Percentiles rank a stretch among this genome's conserved stretches.
Conservation (phyloP, 2,113 vertebrate genomes). For the Nipponia nippon region DNA sequence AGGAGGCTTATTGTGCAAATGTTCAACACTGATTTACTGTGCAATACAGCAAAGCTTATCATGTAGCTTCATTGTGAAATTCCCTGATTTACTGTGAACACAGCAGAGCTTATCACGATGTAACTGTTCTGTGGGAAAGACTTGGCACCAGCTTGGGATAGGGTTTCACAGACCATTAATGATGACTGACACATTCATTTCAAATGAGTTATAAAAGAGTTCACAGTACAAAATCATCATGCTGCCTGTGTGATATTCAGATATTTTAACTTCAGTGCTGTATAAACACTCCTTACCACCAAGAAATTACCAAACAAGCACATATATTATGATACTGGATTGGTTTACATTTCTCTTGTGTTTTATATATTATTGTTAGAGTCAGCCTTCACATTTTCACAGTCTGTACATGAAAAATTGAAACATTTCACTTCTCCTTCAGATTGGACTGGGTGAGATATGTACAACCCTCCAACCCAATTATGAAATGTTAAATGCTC, state of each 20-base stretch:
- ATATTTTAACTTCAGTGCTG: conserved; percentile 33
- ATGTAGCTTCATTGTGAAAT: conserved; percentile 42
- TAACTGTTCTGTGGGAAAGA: conserved; percentile 43
- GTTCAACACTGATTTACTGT: conserved; percentile 65
- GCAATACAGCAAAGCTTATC: conserved; percentile 66
- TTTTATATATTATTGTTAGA: not conserved
- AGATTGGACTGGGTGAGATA: conserved; percentile 4
- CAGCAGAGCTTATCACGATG: conserved; percentile 56
- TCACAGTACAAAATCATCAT: conserved; percentile 31
- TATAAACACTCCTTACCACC: not conserved
- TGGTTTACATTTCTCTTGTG: not conserved
- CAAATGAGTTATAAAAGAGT: conserved; percentile 46
- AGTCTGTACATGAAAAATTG: not conserved
- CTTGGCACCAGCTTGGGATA: conserved; percentile 43
- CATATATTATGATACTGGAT: not conserved
- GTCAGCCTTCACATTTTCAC: not conserved
- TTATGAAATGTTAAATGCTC: not conserved
- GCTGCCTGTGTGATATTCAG: conserved; percentile 24
- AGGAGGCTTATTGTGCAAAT: conserved; percentile 54
- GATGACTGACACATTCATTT: conserved; percentile 66
- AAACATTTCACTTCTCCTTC: conserved; percentile 26
- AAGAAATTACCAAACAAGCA: not conserved
- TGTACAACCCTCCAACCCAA: not conserved
- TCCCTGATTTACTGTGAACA: conserved; percentile 65
- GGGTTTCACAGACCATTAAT: conserved; percentile 68